Percentiles rank a stretch among this genome's conserved stretches.
Evolutionary conservation across 2,113 vertebrate genomes (phyloP).

Genomic region (Mesembrinibis cayennensis): DNA sequence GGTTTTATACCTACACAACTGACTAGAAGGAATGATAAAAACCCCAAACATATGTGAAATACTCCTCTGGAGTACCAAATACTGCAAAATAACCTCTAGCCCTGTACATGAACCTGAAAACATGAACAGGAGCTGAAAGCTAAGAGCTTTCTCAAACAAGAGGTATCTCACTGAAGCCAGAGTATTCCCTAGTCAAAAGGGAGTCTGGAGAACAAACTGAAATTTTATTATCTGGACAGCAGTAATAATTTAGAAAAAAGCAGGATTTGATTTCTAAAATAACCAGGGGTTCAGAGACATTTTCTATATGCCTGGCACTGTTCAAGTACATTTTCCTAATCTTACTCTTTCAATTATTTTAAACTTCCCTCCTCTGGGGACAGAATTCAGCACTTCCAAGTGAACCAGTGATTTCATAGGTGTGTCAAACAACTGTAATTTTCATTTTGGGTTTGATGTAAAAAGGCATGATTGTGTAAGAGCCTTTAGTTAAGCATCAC

Average conservation of each 20-base stretch:
- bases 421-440: accelerated
- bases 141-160: background rate
- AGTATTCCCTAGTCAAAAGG: background rate
- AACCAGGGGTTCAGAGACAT: background rate
- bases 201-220: background rate
- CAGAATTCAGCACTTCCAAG: background rate
- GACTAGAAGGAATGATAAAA: background rate
- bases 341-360: background rate
- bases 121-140: background rate
- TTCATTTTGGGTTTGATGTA: background rate
- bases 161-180: background rate
- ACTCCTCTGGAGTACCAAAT: background rate
- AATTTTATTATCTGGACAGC: background rate
- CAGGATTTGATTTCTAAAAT: background rate
- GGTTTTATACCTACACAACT: background rate
- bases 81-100: background rate
- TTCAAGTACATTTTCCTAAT: background rate
- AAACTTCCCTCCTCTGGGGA: background rate
- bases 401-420: background rate
- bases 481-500: background rate
- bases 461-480: background rate
- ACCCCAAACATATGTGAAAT: background rate
- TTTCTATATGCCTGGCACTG: background rate
- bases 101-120: background rate
- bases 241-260: background rate